These are phyloP conservation scores for Caenorhabditis sinica DNA, from an alignment of 2,888 invertebrate genomes.

Conservation along the genomic window DNA sequence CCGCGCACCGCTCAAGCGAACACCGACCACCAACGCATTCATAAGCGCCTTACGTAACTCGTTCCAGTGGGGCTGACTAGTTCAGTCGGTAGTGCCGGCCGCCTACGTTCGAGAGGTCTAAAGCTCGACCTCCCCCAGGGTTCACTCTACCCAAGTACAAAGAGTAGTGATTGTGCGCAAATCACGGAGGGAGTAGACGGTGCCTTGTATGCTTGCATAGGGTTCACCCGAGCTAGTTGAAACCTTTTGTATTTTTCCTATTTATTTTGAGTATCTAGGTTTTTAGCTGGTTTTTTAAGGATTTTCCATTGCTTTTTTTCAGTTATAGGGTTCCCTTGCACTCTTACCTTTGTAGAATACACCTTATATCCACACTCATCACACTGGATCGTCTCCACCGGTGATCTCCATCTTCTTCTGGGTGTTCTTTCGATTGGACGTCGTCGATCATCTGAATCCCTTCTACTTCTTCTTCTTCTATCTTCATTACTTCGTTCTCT, in stretches of 20 bases:
- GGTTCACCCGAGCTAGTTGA: too few species aligned
- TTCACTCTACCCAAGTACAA: not conserved
- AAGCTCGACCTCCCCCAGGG: not conserved
- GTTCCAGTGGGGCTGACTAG: not conserved
- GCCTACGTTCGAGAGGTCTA: not conserved
- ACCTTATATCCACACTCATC: constrained; percentile 44
- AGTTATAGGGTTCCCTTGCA: too few species aligned
- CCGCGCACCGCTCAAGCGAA: too few species aligned
- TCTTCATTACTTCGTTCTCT: not conserved
- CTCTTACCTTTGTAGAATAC: constrained; percentile 20
- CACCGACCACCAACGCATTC: too few species aligned
- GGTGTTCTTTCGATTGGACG: not conserved
- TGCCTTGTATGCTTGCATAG: too few species aligned
- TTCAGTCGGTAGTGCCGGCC: not conserved
- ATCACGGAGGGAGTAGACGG: not conserved
- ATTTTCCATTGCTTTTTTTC: not conserved
- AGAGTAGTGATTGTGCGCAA: not conserved
- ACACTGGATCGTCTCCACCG: constrained; percentile 8
- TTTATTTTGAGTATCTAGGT: too few species aligned
- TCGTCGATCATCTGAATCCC: constrained; percentile 3
- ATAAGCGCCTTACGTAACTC: not conserved
- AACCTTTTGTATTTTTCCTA: too few species aligned
- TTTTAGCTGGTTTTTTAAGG: too few species aligned
- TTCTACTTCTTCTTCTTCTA: not conserved
- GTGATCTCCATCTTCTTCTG: not conserved